Evolutionary conservation across 2,797 vertebrate species (phyloP), one percentile per base, ranked within the genome.

Genomic region (Protosalanx chinensis): DNA sequence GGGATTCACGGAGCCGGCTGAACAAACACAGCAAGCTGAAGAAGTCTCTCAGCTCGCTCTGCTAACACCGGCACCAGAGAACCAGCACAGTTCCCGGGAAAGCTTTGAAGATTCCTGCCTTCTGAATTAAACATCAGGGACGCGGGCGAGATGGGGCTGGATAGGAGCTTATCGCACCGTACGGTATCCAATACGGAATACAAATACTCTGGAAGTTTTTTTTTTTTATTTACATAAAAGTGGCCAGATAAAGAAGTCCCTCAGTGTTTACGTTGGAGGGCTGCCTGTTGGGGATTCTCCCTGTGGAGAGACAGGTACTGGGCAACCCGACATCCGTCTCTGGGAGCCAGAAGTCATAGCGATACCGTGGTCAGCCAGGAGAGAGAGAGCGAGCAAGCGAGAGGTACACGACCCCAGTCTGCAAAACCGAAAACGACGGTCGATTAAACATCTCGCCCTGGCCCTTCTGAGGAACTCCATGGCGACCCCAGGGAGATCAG

Each of bases 41-140:
- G 37, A 41, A 41, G 7, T 41, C 53, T 76, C 67, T 64, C 33
- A 74, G 74, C 37, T 12, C 37, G 37, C 75, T 72, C 2, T 60
- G 51, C n/a, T 12, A 76, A 79, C 71, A 75, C 72, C 77, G 79
- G 75, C 75, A 76, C 56, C 56, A 61, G 37, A 37, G n/a, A 4
- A 56, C 59, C 68, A 69, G 70, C 75, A 76, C 29, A 32, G 74
- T 72, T 68, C 72, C 57, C 30, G 3, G 10, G 66, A n/a, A 16
- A 37, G 72, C 80, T 83, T 65, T 83, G 87, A 85, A 83, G 86
- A 85, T 81, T 85, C 84, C 84, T 18, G 70, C 63, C 68, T 87
- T 72, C 84, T 86, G 77, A 88, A 90, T 88, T 86, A 87, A 88
- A 86, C 81, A 88, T 75, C 18, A 6, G 3, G 64, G 70, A 67